Evolutionary conservation across 1,140 invertebrate species (phyloP).

Genomic region (Lucilia sericata): DNA sequence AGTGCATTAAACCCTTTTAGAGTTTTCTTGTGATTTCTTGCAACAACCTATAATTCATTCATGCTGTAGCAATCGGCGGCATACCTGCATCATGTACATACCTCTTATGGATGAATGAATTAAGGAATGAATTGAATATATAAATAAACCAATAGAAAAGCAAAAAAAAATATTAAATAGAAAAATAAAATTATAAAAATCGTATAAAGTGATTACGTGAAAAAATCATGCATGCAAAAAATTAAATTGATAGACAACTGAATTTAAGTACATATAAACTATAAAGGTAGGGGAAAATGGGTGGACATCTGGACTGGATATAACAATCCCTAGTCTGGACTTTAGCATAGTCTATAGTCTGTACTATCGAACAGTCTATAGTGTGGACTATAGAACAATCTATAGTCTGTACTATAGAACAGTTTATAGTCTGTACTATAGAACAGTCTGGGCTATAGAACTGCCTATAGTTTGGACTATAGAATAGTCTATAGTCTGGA

Average conservation of each 20-base stretch:
- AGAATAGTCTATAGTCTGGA: too few relatives aligned
- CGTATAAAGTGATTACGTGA: background rate
- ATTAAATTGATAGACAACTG: conserved; percentile 8
- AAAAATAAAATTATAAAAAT: background rate
- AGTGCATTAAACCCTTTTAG: background rate
- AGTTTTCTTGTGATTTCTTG: background rate
- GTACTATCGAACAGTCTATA: too few relatives aligned
- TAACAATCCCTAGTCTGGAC: too few relatives aligned
- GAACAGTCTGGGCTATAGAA: too few relatives aligned
- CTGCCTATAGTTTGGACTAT: too few relatives aligned
- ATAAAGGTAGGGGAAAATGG: background rate
- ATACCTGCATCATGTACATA: background rate
- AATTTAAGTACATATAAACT: background rate
- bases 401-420: too few relatives aligned
- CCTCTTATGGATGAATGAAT: background rate
- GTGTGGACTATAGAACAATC: too few relatives aligned
- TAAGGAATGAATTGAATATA: background rate
- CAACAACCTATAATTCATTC: background rate
- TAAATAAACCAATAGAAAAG: background rate
- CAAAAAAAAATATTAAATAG: background rate
- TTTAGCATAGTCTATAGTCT: too few relatives aligned
- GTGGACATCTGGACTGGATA: background rate
- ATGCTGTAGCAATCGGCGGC: background rate
- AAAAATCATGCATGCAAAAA: conserved; percentile 28
- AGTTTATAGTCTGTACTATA: too few relatives aligned